Percentiles rank a stretch among this genome's conserved stretches.
These are phyloP conservation scores for Mormyrus hasselquistii DNA, from an alignment of 2,797 vertebrate genomes.

Conservation along the genomic window DNA sequence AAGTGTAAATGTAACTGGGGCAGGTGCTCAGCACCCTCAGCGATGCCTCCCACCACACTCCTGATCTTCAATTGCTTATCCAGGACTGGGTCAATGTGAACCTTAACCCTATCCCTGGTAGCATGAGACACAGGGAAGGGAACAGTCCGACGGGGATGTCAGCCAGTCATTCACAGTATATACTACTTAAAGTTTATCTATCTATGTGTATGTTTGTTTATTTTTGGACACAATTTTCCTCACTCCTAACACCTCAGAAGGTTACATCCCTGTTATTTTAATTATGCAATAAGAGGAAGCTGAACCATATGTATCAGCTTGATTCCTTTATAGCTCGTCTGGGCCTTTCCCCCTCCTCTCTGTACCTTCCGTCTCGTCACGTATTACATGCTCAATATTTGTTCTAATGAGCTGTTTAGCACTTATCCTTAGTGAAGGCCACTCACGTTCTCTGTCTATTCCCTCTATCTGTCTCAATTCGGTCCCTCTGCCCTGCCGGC, in stretches of 20 bases:
- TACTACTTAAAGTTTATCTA: background rate
- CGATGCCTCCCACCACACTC: too few species aligned
- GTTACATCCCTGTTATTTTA: background rate
- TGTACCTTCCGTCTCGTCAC: too few species aligned
- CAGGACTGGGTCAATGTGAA: background rate
- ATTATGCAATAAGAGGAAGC: background rate
- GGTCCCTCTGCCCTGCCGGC: too few species aligned
- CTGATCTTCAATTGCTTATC: background rate
- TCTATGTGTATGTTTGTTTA: background rate
- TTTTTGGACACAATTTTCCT: background rate
- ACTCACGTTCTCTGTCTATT: too few species aligned
- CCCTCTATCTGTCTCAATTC: too few species aligned
- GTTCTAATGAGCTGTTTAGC: too few species aligned
- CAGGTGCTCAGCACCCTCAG: background rate
- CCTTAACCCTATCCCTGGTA: background rate
- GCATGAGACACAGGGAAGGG: background rate
- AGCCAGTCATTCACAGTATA: background rate
- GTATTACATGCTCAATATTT: too few species aligned
- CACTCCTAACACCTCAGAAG: background rate
- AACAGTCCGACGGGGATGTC: background rate
- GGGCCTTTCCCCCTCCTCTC: too few species aligned
- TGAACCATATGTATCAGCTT: too few species aligned
- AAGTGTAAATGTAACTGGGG: background rate
- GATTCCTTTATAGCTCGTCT: too few species aligned
- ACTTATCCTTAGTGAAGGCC: too few species aligned